Evolutionary conservation across 2,888 invertebrate species (phyloP).

Genomic region (Drosophila affinis): DNA sequence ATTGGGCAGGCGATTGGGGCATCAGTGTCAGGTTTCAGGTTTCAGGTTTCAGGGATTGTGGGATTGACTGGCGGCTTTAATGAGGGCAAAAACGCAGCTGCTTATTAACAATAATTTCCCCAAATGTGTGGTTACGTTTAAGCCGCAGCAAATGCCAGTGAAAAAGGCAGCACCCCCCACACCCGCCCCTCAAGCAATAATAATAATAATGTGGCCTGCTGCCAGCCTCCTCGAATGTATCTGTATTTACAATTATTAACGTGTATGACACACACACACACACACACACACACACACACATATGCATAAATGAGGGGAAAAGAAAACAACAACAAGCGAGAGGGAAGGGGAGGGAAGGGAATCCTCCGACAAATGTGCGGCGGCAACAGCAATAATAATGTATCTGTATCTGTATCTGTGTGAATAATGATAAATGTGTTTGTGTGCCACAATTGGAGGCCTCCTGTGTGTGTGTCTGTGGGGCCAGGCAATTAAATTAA

Average conservation of each 20-base stretch:
- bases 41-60: background rate
- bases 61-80: conserved; percentile 15
- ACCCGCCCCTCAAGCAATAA: conserved; percentile 13
- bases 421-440: conserved; percentile 44
- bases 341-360: background rate
- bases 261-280: conserved; percentile 30
- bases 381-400: conserved; percentile 33
- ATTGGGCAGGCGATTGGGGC: too few relatives aligned
- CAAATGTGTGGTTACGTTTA: conserved; percentile 76
- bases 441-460: conserved; percentile 54
- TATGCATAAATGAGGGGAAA: conserved; percentile 9
- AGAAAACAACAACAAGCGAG: conserved; percentile 36
- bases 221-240: conserved; percentile 12
- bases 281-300: conserved; percentile 1
- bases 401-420: conserved; percentile 26
- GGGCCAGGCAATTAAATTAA: conserved; percentile 76
- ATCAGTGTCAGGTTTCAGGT: background rate
- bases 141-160: conserved; percentile 68
- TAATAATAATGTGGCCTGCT: conserved; percentile 38
- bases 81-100: conserved; percentile 61
- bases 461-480: conserved; percentile 33
- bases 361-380: conserved; percentile 37
- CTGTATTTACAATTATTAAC: conserved; percentile 53
- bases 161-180: conserved; percentile 53
- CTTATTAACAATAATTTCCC: conserved; percentile 78